These are phyloP conservation scores for Uloborus diversus DNA, from an alignment of 1,140 invertebrate genomes.

Conservation along the genomic window DNA sequence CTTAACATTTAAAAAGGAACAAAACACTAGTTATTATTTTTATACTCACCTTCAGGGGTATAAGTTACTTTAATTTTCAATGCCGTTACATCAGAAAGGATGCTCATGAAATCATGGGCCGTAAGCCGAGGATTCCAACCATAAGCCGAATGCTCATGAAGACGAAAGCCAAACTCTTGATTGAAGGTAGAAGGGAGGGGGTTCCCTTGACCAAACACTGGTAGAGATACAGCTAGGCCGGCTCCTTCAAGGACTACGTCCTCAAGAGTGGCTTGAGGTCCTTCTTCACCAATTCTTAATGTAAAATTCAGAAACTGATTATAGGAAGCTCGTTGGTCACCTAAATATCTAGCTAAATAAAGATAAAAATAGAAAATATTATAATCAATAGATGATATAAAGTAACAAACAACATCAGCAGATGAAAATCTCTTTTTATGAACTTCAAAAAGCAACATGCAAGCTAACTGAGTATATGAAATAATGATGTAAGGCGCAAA, in stretches of 20 bases:
- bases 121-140: conserved; percentile 90
- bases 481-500: too few species aligned
- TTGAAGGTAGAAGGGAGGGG: conserved; percentile 76
- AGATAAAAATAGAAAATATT: conserved; percentile 23
- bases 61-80: conserved; percentile 95
- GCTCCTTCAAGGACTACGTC: conserved; percentile 90
- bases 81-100: conserved; percentile 91
- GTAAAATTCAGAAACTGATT: conserved; percentile 93
- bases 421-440: too few species aligned
- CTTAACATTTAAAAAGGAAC: too few species aligned
- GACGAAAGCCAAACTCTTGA: conserved; percentile 80
- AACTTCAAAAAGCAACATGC: too few species aligned
- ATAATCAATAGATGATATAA: background rate
- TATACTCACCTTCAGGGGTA: conserved; percentile 73
- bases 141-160: conserved; percentile 91
- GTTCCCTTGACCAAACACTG: conserved; percentile 93
- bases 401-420: background rate
- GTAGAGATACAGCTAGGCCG: conserved; percentile 80
- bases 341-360: conserved; percentile 80
- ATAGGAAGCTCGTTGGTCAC: conserved; percentile 93
- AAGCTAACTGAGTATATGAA: background rate
- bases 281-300: conserved; percentile 82
- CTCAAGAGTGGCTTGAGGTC: conserved; percentile 75
- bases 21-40: too few species aligned
- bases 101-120: conserved; percentile 86